Evolutionary conservation across 2,113 vertebrate genomes (phyloP), one percentile per base, ranked within the genome.

Genomic region (Sceloporus undulatus): DNA sequence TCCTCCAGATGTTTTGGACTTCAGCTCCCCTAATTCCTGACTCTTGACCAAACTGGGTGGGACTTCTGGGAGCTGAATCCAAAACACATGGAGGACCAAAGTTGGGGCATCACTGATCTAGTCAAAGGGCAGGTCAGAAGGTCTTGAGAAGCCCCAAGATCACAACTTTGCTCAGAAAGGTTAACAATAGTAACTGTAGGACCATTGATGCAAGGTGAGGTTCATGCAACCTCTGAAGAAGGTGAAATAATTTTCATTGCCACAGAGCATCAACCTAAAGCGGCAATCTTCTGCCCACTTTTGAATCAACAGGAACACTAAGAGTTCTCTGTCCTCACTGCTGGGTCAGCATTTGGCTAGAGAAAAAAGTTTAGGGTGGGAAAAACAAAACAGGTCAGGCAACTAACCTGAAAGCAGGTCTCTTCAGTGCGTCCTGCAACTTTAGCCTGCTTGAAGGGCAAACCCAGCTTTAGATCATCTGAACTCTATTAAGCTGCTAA

Each of bases 401-500:
- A 40, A 29, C 89, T 48, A 85, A 94, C 93, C 91, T 92, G 91
- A 90, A 93, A 92, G 91, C 86, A 14, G 4, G 13, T 84, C 0
- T n/a, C 86, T 76, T 93, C 88, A 73, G 87, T 40, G 79, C 88
- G 89, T 80, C 84, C 87, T 91, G 90, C 86, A 91, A 91, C 91
- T 93, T 95, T 94, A 91, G 89, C 91, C 89, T 54, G 84, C 91
- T 92, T 95, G 91, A 96, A 96, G 95, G 94, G 93, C 93, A 94
- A 82, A n/a, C 42, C 4, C 90, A 88, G 91, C n/a, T 91, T 85
- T 84, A 91, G 90, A 93, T 93, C 93, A 91, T 87, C 94, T 93
- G 93, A 95, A 94, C 94, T 91, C 92, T 70, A 85, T 54, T 95
- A 96, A 95, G 93, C 95, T 88, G 91, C 94, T 95, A 95, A 95